These are phyloP conservation scores for Furnarius figulus DNA, from an alignment of 2,113 vertebrate species.

Conservation along the genomic window DNA sequence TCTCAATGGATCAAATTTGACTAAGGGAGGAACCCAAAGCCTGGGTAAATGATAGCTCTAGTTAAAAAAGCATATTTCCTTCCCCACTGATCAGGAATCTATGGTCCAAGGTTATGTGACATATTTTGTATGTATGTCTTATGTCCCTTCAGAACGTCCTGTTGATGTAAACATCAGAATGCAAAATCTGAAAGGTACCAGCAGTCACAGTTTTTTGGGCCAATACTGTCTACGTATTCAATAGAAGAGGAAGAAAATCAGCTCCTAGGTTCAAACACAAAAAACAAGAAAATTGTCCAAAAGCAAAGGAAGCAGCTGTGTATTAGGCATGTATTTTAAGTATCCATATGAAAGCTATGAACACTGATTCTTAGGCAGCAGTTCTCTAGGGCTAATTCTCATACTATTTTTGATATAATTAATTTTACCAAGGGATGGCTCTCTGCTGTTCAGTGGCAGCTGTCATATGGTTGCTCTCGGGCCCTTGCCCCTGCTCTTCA, in stretches of 20 bases:
- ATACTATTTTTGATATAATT: neutral
- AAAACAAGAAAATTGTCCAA: neutral
- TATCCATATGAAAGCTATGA: neutral
- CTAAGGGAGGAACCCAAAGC: neutral
- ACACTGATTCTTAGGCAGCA: neutral
- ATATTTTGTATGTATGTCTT: neutral
- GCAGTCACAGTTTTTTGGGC: neutral
- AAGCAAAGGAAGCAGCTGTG: neutral
- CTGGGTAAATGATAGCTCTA: neutral
- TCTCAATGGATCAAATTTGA: neutral
- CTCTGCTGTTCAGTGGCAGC: neutral
- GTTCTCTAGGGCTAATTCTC: neutral
- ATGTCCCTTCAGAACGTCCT: neutral
- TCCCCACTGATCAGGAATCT: neutral
- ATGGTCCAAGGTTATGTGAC: neutral
- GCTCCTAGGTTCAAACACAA: neutral
- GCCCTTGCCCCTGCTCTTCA: neutral
- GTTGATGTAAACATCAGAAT: neutral
- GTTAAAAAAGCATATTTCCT: neutral
- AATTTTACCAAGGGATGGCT: neutral
- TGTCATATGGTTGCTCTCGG: neutral
- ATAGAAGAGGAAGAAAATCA: neutral
- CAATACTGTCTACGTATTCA: neutral
- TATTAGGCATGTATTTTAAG: neutral
- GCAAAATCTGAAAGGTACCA: neutral